These are phyloP conservation scores for Calycopis cecrops DNA, from an alignment of 1,140 invertebrate genomes.

Conservation along the genomic window DNA sequence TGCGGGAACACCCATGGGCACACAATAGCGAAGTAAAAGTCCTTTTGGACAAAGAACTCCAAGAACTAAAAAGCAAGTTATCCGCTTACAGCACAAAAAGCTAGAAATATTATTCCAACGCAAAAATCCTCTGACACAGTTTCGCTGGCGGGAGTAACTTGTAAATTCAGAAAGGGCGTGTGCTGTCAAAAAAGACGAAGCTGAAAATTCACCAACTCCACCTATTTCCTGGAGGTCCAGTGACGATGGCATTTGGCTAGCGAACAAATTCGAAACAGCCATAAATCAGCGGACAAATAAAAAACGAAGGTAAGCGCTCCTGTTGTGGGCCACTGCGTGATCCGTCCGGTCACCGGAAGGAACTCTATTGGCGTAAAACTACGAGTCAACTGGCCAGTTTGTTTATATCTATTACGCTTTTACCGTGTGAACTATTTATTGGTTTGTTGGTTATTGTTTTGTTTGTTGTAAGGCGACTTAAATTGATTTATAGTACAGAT, in stretches of 20 bases:
- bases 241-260: constrained; percentile 60
- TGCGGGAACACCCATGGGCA: too few relatives aligned
- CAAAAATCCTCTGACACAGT: not conserved
- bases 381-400: constrained; percentile 60
- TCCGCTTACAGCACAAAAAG: too few relatives aligned
- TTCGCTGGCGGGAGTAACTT: not conserved
- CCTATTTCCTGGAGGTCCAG: constrained; percentile 27
- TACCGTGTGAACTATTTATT: too few relatives aligned
- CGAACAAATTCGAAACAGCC: constrained; percentile 67
- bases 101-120: too few relatives aligned
- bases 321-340: constrained; percentile 50
- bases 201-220: constrained; percentile 40
- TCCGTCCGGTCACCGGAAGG: constrained; percentile 54
- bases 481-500: too few relatives aligned
- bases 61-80: too few relatives aligned
- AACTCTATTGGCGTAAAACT: constrained; percentile 63
- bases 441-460: too few relatives aligned
- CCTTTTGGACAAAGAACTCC: too few relatives aligned
- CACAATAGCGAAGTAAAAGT: too few relatives aligned
- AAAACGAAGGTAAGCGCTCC: constrained; percentile 71
- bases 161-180: constrained; percentile 2
- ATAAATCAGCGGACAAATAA: constrained; percentile 71
- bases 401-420: constrained; percentile 9
- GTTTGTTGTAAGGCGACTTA: too few relatives aligned
- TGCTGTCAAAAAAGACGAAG: constrained; percentile 20